phyloP scores from a whole-genome alignment of 2,797 vertebrate species.

The Calcarius lapponicus region DNA sequence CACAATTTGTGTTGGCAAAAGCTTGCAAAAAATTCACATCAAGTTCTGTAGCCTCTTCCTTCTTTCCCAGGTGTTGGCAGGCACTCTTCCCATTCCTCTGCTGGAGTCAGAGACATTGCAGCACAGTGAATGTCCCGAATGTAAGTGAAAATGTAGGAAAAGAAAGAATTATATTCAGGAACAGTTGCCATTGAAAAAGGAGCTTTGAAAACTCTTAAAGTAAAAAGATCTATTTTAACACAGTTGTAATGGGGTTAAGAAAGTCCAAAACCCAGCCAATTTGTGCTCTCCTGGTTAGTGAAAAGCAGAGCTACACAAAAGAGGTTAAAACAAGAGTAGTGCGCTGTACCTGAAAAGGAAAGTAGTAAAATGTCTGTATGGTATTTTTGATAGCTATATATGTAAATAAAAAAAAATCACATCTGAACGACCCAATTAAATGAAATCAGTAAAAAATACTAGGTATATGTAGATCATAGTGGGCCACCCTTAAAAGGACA shows the following conservation, averaged over 20 bases:
- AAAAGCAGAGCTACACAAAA: background rate
- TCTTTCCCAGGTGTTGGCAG: background rate
- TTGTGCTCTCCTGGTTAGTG: background rate
- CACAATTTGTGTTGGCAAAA: background rate
- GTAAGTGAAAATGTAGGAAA: background rate
- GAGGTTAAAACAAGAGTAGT: background rate
- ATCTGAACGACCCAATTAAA: background rate
- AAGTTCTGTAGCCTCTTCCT: background rate
- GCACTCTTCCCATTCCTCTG: background rate
- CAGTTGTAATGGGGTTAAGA: background rate
- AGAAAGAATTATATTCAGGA: background rate
- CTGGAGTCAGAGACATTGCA: background rate
- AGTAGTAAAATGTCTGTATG: background rate
- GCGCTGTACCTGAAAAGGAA: background rate
- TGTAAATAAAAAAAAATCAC: background rate
- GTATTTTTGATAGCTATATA: background rate
- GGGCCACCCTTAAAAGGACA: background rate
- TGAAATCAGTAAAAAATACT: background rate
- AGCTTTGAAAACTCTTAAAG: background rate
- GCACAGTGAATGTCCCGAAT: background rate
- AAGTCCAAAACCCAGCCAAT: fast-evolving
- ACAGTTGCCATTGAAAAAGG: background rate
- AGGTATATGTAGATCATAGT: background rate
- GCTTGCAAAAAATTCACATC: background rate
- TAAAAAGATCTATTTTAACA: background rate